These are phyloP conservation scores for Leguminivora glycinivorella DNA, from an alignment of 1,140 invertebrate genomes.

Conservation along the genomic window DNA sequence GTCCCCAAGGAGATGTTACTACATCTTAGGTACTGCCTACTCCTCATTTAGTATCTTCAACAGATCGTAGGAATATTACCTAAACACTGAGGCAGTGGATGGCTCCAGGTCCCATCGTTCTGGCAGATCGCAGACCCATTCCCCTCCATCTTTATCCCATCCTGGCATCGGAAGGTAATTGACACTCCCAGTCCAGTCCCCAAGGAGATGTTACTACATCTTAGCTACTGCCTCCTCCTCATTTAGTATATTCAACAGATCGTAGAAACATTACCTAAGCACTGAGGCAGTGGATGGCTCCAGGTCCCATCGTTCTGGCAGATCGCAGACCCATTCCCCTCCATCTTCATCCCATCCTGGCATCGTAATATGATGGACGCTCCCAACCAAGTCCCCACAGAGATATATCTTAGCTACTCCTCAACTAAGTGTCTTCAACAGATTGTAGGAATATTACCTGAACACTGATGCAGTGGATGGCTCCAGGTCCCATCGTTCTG, in stretches of 20 bases:
- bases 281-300: constrained; percentile 94
- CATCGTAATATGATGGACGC: constrained; percentile 96
- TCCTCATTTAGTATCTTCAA: no score
- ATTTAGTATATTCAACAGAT: no score
- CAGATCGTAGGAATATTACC: no score
- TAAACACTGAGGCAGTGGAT: constrained; percentile 92
- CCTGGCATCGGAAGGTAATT: constrained; percentile 95
- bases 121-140: constrained; percentile 94
- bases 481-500: constrained; percentile 96
- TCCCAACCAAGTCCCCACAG: constrained; percentile 92
- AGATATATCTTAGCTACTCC: no score
- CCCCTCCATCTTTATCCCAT: constrained; percentile 94
- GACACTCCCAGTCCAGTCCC: constrained; percentile 94
- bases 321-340: constrained; percentile 92
- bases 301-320: constrained; percentile 96
- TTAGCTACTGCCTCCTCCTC: no score
- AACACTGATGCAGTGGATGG: constrained; percentile 92
- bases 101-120: constrained; percentile 95
- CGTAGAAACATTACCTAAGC: constrained; percentile 84
- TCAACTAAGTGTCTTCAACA: no score
- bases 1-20: constrained; percentile 94
- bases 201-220: constrained; percentile 92
- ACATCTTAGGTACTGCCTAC: no score
- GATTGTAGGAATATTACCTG: constrained; percentile 69
- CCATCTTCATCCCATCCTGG: constrained; percentile 94